Conservation (phyloP, 2,888 invertebrate species). For the Himalopsyche tibetana region DNA sequence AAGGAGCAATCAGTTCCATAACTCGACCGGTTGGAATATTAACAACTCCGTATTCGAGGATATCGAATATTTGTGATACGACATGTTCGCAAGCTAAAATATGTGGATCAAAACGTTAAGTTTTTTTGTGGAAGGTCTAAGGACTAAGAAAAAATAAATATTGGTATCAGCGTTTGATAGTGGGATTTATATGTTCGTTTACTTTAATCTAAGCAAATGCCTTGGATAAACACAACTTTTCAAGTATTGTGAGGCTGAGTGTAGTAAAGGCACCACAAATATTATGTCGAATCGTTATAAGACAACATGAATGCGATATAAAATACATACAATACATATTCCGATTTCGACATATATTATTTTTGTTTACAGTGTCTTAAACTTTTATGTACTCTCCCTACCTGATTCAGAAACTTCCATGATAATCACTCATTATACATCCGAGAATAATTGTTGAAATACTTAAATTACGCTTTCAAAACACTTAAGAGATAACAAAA, state of each 20-base stretch:
- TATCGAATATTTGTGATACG: constrained; percentile 56
- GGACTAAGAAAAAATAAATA: background rate
- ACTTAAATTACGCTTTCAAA: background rate
- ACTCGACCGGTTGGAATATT: constrained; percentile 49
- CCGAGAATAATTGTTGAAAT: background rate
- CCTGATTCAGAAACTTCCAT: constrained; percentile 28
- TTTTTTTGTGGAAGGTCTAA: background rate
- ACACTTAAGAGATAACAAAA: background rate
- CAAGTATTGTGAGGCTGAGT: no score
- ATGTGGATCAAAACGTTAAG: background rate
- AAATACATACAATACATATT: no score
- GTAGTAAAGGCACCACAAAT: no score
- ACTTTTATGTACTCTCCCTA: background rate
- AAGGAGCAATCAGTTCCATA: constrained; percentile 56
- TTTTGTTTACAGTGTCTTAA: background rate
- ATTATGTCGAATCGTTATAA: no score
- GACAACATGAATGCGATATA: no score
- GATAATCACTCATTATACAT: background rate
- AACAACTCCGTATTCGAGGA: constrained; percentile 33
- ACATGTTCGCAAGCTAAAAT: constrained; percentile 57
- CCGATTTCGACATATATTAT: background rate
- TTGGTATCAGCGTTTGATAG: background rate
- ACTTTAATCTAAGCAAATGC: no score
- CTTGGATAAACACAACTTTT: no score
- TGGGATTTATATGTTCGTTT: background rate